Conservation (phyloP, 2,888 invertebrate species). For the Cryptocheilus praepositus region DNA sequence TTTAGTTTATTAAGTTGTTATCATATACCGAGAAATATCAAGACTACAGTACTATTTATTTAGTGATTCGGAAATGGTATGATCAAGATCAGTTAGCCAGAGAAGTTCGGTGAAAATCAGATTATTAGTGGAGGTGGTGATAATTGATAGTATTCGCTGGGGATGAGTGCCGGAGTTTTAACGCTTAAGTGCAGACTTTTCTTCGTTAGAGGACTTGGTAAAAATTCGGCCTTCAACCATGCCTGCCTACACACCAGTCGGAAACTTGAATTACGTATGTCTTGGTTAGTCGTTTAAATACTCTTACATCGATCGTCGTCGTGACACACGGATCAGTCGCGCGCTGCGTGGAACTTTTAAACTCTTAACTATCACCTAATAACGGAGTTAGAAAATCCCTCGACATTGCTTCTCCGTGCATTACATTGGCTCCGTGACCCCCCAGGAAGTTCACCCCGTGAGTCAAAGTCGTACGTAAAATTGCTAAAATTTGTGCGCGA, state of each 20-base stretch:
- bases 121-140: conserved; percentile 43
- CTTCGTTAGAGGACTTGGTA: conserved; percentile 37
- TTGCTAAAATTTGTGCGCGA: conserved; percentile 50
- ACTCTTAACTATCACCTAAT: conserved; percentile 26
- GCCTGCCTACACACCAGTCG: conserved; percentile 29
- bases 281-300: conserved; percentile 49
- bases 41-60: conserved; percentile 66
- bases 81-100: conserved; percentile 57
- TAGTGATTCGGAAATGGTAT: conserved; percentile 62
- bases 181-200: conserved; percentile 47
- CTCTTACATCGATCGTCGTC: conserved; percentile 45
- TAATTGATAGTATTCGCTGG: conserved; percentile 43
- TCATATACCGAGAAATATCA: conserved; percentile 67
- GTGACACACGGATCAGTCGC: conserved; percentile 56
- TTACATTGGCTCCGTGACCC: conserved; percentile 4
- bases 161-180: conserved; percentile 55
- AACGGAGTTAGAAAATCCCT: conserved; percentile 8
- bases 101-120: conserved; percentile 49
- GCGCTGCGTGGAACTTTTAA: conserved; percentile 32
- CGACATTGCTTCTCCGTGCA: background rate
- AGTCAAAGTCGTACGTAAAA: conserved; percentile 19
- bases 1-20: conserved; percentile 64
- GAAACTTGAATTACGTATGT: conserved; percentile 49
- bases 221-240: conserved; percentile 45
- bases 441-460: background rate